phyloP scores from a whole-genome alignment of 2,113 vertebrate species.

The Actinemys pallida region DNA sequence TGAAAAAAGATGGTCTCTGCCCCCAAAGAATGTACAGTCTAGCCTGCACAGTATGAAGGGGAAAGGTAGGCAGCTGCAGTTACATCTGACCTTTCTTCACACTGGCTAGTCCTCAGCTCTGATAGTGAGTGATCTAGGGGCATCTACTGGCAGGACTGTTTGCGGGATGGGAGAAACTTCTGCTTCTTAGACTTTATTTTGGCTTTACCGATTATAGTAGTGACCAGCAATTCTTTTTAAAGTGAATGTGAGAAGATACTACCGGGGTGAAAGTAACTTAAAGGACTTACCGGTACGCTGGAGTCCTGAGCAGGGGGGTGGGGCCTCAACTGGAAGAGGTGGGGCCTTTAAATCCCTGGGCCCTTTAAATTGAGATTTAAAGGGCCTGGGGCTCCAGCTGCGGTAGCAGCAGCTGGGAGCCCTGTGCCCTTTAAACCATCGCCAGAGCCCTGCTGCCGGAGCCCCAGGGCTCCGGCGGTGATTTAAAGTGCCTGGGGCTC shows the following conservation, averaged over 20 bases:
- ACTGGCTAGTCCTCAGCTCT: background rate
- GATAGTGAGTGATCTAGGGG: background rate
- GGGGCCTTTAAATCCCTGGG: too few relatives aligned
- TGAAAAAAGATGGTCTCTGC: background rate
- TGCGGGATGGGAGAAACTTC: background rate
- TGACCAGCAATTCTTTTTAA: too few relatives aligned
- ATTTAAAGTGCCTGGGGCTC: too few relatives aligned
- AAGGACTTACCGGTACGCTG: too few relatives aligned
- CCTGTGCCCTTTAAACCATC: too few relatives aligned
- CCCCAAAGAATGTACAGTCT: background rate
- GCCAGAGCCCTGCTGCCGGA: too few relatives aligned
- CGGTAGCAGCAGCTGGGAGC: too few relatives aligned
- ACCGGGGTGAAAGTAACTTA: background rate
- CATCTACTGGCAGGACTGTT: background rate
- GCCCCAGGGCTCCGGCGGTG: too few relatives aligned
- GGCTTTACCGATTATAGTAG: background rate
- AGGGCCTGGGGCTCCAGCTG: too few relatives aligned
- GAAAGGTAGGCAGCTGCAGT: background rate
- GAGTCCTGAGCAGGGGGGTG: too few relatives aligned
- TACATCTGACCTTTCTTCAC: background rate
- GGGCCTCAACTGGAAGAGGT: too few relatives aligned
- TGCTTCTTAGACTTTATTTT: background rate
- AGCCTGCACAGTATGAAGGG: background rate
- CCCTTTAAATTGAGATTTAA: too few relatives aligned
- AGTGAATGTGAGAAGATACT: conserved; percentile 11